phyloP scores from a whole-genome alignment of 2,888 invertebrate species.

The Meta bourneti region DNA sequence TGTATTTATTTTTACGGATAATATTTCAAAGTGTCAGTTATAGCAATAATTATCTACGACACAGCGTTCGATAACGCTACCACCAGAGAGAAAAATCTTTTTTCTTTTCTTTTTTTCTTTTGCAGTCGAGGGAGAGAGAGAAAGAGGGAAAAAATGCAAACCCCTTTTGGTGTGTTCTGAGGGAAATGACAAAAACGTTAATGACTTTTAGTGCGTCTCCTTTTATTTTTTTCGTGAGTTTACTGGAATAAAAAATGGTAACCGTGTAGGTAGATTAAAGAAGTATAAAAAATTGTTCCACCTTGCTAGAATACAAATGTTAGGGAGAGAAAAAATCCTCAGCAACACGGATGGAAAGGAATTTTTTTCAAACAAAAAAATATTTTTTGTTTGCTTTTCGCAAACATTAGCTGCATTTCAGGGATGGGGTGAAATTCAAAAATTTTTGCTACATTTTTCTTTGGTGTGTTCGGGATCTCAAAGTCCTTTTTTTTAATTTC shows the following conservation, averaged over 20 bases:
- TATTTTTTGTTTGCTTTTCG: slow-evolving; percentile 24
- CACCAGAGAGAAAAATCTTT: slow-evolving; percentile 8
- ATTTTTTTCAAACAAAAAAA: slow-evolving; percentile 33
- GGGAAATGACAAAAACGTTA: slow-evolving; percentile 74
- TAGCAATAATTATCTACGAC: slow-evolving; percentile 74
- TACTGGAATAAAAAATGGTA: slow-evolving; percentile 52
- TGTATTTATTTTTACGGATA: slow-evolving; percentile 71
- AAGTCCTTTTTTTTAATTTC: slow-evolving; percentile 38
- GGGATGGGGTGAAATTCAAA: neutral
- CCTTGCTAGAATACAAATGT: slow-evolving; percentile 48
- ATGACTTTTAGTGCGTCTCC: slow-evolving; percentile 62
- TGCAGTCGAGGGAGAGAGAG: neutral
- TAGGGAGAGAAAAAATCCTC: slow-evolving; percentile 31
- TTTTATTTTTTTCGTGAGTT: slow-evolving; percentile 5
- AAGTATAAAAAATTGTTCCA: slow-evolving; percentile 48
- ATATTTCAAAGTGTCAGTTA: slow-evolving; percentile 75
- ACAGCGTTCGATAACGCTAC: slow-evolving; percentile 46
- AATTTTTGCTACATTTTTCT: neutral
- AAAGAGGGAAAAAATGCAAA: slow-evolving; percentile 40
- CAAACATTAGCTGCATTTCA: neutral
- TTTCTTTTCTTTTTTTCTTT: neutral
- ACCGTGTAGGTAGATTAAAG: slow-evolving; percentile 68
- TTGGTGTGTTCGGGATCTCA: neutral
- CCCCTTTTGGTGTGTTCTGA: slow-evolving; percentile 51
- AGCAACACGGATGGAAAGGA: slow-evolving; percentile 10